Evolutionary conservation across 2,888 invertebrate genomes (phyloP).

Genomic region (Byasa hedistus): DNA sequence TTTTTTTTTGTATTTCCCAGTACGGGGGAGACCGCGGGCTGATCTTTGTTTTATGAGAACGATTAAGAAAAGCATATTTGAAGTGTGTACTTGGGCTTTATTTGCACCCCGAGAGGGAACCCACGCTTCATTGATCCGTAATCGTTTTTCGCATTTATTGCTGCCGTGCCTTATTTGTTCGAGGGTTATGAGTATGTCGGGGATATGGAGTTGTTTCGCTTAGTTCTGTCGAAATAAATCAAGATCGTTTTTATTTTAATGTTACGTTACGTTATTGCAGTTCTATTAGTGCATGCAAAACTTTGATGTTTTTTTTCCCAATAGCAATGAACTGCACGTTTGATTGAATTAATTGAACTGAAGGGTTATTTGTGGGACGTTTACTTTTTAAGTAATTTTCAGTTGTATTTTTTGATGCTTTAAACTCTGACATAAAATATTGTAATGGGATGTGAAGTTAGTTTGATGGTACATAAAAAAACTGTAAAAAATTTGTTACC

Average conservation of each 20-base stretch:
- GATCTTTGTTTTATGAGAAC: conserved; percentile 81
- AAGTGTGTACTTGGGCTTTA: conserved; percentile 78
- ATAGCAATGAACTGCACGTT: conserved; percentile 34
- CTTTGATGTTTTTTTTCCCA: conserved; percentile 26
- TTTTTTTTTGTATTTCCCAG: conserved; percentile 59
- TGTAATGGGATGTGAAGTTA: not conserved
- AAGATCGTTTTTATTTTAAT: conserved; percentile 32
- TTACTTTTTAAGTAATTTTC: not conserved
- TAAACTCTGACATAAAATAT: not conserved
- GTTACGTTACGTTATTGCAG: conserved; percentile 25
- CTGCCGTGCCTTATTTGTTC: conserved; percentile 53
- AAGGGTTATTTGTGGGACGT: not conserved
- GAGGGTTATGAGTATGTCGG: conserved; percentile 63
- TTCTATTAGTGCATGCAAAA: conserved; percentile 16
- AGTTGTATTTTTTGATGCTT: not conserved
- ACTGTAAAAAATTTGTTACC: not conserved
- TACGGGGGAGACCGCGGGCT: conserved; percentile 68
- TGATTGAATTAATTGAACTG: conserved; percentile 5
- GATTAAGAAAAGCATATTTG: conserved; percentile 81
- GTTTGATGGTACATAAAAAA: not conserved
- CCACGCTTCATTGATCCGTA: conserved; percentile 78
- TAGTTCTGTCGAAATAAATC: conserved; percentile 53
- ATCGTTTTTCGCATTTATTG: conserved; percentile 78
- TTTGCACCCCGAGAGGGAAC: conserved; percentile 75
- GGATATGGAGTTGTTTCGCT: conserved; percentile 49